Percentiles rank a stretch among this genome's conserved stretches.
Conservation (phyloP, 2,797 vertebrate genomes). For the Pipistrellus pygmaeus region DNA sequence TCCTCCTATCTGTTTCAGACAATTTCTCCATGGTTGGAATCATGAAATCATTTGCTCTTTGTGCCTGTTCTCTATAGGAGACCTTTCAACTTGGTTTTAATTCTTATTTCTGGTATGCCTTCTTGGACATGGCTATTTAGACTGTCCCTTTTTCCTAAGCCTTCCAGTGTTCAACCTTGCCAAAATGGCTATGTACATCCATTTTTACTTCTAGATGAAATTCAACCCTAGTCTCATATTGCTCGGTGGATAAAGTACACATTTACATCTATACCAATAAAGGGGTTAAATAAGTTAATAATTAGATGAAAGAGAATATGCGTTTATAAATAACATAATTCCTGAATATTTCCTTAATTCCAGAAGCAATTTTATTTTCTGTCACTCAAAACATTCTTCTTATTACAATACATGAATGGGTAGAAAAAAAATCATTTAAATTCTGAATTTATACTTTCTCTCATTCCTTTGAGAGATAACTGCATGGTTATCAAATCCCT, state of each 20-base stretch:
- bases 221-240: background rate
- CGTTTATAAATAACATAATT: background rate
- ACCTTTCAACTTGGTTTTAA: background rate
- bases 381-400: background rate
- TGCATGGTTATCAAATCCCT: background rate
- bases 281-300: background rate
- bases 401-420: background rate
- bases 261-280: background rate
- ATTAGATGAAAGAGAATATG: background rate
- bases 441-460: background rate
- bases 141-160: background rate
- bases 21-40: background rate
- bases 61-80: background rate
- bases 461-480: background rate
- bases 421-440: constrained; percentile 22
- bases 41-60: background rate
- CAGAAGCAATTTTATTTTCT: background rate
- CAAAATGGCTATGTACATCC: background rate
- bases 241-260: background rate
- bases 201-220: background rate
- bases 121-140: background rate
- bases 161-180: background rate
- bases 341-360: background rate
- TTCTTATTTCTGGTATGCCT: background rate
- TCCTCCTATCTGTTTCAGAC: background rate